These are phyloP conservation scores for Datnioides undecimradiatus DNA, from an alignment of 2,113 vertebrate species.

Conservation along the genomic window DNA sequence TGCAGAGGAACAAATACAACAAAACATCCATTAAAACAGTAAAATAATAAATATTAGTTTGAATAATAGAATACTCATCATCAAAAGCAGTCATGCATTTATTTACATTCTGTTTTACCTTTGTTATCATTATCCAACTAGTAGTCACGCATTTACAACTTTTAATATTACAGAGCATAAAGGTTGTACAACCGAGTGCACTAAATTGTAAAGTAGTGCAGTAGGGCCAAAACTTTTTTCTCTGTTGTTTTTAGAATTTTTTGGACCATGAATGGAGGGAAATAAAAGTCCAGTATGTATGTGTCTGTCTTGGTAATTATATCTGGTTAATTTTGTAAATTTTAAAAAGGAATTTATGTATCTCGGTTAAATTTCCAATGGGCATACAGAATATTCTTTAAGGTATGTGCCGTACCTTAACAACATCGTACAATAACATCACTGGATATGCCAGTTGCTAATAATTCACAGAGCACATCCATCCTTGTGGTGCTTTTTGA, in stretches of 20 bases:
- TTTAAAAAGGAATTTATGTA: too few relatives aligned
- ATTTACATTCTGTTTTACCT: not conserved
- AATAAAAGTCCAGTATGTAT: not conserved
- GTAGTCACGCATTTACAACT: not conserved
- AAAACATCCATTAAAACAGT: not conserved
- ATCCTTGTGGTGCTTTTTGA: too few relatives aligned
- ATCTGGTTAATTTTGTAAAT: not conserved
- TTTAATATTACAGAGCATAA: not conserved
- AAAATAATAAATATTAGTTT: not conserved
- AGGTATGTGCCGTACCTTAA: too few relatives aligned
- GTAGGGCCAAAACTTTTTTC: not conserved
- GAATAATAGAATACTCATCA: too few relatives aligned
- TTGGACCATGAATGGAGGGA: not conserved
- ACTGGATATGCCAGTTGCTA: too few relatives aligned
- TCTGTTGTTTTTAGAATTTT: not conserved
- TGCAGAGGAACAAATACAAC: not conserved
- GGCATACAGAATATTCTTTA: not conserved
- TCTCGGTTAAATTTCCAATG: too few relatives aligned
- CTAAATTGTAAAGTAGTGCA: too few relatives aligned
- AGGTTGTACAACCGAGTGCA: not conserved
- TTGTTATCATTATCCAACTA: not conserved
- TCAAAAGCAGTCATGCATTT: too few relatives aligned
- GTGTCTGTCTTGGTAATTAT: not conserved
- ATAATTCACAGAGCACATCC: too few relatives aligned
- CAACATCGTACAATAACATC: too few relatives aligned